phyloP scores from a whole-genome alignment of 2,888 invertebrate genomes.

The Pimpla rufipes region DNA sequence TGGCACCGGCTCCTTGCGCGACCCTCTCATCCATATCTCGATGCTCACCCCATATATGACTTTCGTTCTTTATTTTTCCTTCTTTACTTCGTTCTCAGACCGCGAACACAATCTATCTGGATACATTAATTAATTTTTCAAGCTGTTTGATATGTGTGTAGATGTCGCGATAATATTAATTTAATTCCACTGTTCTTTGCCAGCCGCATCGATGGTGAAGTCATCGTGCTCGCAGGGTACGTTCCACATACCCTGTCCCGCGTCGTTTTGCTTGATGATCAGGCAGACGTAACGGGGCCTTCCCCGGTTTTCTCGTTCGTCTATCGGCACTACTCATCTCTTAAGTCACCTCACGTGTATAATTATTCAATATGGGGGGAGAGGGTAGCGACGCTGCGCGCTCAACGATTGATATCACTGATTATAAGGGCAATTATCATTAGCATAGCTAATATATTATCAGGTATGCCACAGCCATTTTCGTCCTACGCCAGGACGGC shows the following conservation, averaged over 20 bases:
- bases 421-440: constrained; percentile 82
- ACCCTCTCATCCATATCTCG: constrained; percentile 62
- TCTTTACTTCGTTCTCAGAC: constrained; percentile 53
- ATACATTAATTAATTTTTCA: constrained; percentile 62
- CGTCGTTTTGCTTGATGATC: constrained; percentile 68
- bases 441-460: constrained; percentile 79
- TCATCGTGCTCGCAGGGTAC: constrained; percentile 45
- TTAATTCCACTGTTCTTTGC: constrained; percentile 31
- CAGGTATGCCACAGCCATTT: constrained; percentile 73
- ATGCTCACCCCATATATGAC: constrained; percentile 34
- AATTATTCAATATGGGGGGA: constrained; percentile 80
- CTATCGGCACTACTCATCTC: constrained; percentile 79
- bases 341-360: constrained; percentile 77
- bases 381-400: constrained; percentile 66
- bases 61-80: constrained; percentile 42
- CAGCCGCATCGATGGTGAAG: constrained; percentile 48
- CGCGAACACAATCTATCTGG: constrained; percentile 41
- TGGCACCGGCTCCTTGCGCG: constrained; percentile 7
- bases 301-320: constrained; percentile 71
- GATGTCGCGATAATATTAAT: constrained; percentile 53
- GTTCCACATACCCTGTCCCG: constrained; percentile 8
- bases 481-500: constrained; percentile 6
- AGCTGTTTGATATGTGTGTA: constrained; percentile 28
- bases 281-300: constrained; percentile 73
- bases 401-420: constrained; percentile 80